These are phyloP conservation scores for Euschistus heros DNA, from an alignment of 1,140 invertebrate species.

Conservation along the genomic window DNA sequence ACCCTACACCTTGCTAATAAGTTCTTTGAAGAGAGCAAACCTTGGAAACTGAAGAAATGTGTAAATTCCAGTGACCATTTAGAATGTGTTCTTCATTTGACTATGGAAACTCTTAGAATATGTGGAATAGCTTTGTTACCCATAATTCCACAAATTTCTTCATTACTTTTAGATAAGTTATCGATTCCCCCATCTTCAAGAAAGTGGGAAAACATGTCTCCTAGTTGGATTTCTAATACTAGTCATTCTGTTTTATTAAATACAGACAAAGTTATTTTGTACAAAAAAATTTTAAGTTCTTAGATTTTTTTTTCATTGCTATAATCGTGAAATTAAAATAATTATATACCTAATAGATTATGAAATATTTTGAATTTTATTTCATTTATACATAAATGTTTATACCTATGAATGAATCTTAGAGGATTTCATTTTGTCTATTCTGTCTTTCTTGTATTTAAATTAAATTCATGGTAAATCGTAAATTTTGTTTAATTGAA, in stretches of 20 bases:
- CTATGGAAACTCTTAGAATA: conserved; percentile 68
- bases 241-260: conserved; percentile 17
- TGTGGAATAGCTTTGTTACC: conserved; percentile 70
- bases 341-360: too few relatives aligned
- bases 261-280: conserved; percentile 29
- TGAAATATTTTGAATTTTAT: too few relatives aligned
- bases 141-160: conserved; percentile 63
- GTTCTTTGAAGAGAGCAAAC: conserved; percentile 73
- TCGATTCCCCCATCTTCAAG: conserved; percentile 41
- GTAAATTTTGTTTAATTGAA: too few relatives aligned
- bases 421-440: too few relatives aligned
- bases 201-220: conserved; percentile 41
- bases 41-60: conserved; percentile 71
- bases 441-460: too few relatives aligned
- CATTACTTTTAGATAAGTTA: conserved; percentile 55
- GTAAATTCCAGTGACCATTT: conserved; percentile 43
- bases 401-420: too few relatives aligned
- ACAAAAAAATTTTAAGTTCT: conserved; percentile 27
- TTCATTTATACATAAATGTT: too few relatives aligned
- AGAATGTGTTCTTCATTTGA: conserved; percentile 63
- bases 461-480: too few relatives aligned
- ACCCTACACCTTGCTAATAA: conserved; percentile 66
- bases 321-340: too few relatives aligned
- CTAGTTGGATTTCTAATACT: conserved; percentile 26
- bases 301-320: not conserved